A percentile compares a stretch with the other conserved stretches of the same genome.
Conservation (phyloP, 2,888 invertebrate species). For the Meteorus colon region DNA sequence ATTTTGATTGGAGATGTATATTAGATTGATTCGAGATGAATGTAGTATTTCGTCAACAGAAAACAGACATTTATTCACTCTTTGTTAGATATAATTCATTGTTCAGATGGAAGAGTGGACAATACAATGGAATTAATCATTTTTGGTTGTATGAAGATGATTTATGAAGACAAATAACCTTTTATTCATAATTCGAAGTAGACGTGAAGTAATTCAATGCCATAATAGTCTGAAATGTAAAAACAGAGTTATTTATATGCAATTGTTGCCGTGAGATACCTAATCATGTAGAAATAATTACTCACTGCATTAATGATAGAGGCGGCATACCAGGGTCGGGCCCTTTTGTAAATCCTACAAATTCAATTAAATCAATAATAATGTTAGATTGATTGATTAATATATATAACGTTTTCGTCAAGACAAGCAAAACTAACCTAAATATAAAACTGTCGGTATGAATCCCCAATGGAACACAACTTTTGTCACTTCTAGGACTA, state of each 20-base stretch:
- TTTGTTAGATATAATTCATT: background rate
- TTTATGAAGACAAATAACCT: background rate
- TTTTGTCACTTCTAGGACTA: slow-evolving; percentile 77
- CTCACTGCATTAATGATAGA: slow-evolving; percentile 76
- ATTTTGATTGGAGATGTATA: too few relatives aligned
- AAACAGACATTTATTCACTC: background rate
- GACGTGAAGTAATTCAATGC: slow-evolving; percentile 59
- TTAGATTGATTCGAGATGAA: background rate
- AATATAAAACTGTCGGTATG: slow-evolving; percentile 80
- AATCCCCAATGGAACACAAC: slow-evolving; percentile 82
- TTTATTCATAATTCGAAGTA: background rate
- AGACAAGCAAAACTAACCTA: slow-evolving; percentile 75
- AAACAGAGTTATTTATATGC: slow-evolving; percentile 25
- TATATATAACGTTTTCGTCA: too few relatives aligned
- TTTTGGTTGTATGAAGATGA: background rate
- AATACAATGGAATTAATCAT: background rate
- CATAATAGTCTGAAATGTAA: slow-evolving; percentile 72
- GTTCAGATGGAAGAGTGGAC: background rate
- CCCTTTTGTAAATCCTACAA: slow-evolving; percentile 80
- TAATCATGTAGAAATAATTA: slow-evolving; percentile 38
- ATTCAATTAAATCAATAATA: slow-evolving; percentile 33
- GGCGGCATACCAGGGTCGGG: slow-evolving; percentile 83
- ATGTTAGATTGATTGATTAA: too few relatives aligned
- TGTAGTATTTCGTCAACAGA: background rate
- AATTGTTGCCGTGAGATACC: slow-evolving; percentile 22